A percentile compares a stretch with the other conserved stretches of the same genome.
phyloP scores from a whole-genome alignment of 1,140 invertebrate species.

The Cyclargus thomasi region DNA sequence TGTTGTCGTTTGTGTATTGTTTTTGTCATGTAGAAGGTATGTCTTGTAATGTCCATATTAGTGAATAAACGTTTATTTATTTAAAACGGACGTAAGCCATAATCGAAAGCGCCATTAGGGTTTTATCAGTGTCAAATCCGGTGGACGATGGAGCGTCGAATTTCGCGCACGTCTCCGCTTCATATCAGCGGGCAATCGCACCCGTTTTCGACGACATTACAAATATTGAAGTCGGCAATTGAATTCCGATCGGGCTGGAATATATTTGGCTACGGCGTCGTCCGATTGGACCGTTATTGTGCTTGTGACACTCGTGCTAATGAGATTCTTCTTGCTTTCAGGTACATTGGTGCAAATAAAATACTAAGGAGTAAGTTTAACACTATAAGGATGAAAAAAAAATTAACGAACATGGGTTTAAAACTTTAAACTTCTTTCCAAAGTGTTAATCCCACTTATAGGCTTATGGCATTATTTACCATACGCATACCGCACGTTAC shows the following conservation, averaged over 20 bases:
- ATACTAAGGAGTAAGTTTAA: too few relatives aligned
- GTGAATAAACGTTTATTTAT: too few relatives aligned
- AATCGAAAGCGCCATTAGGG: neutral
- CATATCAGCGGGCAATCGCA: conserved; percentile 30
- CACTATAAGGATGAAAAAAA: too few relatives aligned
- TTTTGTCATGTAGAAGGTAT: too few relatives aligned
- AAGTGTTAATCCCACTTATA: too few relatives aligned
- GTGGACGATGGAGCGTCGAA: conserved; percentile 16
- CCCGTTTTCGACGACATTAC: conserved; percentile 31
- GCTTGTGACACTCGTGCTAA: neutral
- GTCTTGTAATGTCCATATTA: too few relatives aligned
- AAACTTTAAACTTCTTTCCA: too few relatives aligned
- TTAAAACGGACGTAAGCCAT: neutral
- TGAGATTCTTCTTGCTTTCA: neutral
- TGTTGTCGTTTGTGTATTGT: too few relatives aligned
- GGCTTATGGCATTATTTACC: too few relatives aligned
- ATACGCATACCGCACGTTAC: too few relatives aligned
- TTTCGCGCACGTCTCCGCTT: conserved; percentile 33
- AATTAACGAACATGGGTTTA: too few relatives aligned
- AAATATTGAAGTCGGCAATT: conserved; percentile 36
- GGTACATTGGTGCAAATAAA: neutral
- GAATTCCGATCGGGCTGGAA: conserved; percentile 21
- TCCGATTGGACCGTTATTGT: neutral
- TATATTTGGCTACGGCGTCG: neutral
- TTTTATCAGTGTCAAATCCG: conserved; percentile 11